These are phyloP conservation scores for Anolis carolinensis DNA, from an alignment of 2,113 vertebrate genomes.

Conservation along the genomic window DNA sequence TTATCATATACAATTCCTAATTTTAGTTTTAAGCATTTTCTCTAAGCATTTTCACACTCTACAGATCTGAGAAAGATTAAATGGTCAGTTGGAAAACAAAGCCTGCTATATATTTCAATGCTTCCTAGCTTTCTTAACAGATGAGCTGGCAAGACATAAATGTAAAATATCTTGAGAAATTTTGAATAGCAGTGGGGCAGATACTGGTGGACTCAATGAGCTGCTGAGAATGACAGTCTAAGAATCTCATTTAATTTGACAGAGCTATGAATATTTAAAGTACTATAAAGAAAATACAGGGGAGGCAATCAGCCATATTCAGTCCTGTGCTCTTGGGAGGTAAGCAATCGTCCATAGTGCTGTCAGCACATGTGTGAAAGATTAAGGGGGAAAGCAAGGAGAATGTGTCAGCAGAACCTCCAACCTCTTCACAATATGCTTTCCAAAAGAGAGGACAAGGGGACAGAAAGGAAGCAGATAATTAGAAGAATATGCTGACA, in stretches of 20 bases:
- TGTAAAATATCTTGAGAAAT: constrained; percentile 16
- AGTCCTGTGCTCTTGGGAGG: constrained; percentile 48
- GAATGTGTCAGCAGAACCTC: constrained; percentile 49
- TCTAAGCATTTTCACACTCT: neutral
- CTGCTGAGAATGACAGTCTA: constrained; percentile 64
- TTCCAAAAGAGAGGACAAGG: constrained; percentile 37
- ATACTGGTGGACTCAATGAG: constrained; percentile 42
- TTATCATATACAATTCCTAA: constrained; percentile 39
- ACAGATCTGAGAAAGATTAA: constrained; percentile 21
- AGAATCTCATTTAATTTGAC: constrained; percentile 70
- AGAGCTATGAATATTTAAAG: constrained; percentile 69
- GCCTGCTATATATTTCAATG: constrained; percentile 11
- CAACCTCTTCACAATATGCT: constrained; percentile 44
- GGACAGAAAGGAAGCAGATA: constrained; percentile 36
- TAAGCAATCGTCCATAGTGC: constrained; percentile 36
- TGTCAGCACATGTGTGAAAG: constrained; percentile 45
- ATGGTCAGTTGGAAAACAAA: constrained; percentile 26
- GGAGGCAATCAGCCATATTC: constrained; percentile 64
- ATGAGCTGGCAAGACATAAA: constrained; percentile 41
- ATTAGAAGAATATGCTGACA: constrained; percentile 65
- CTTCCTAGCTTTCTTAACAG: constrained; percentile 47
- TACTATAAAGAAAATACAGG: constrained; percentile 71
- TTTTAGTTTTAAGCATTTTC: neutral
- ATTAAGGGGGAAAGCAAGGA: constrained; percentile 24
- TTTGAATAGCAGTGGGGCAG: constrained; percentile 43